Percentiles rank a stretch among this genome's conserved stretches.
Conservation (phyloP, 2,888 invertebrate species). For the Hermaeophaga mercurialis region DNA sequence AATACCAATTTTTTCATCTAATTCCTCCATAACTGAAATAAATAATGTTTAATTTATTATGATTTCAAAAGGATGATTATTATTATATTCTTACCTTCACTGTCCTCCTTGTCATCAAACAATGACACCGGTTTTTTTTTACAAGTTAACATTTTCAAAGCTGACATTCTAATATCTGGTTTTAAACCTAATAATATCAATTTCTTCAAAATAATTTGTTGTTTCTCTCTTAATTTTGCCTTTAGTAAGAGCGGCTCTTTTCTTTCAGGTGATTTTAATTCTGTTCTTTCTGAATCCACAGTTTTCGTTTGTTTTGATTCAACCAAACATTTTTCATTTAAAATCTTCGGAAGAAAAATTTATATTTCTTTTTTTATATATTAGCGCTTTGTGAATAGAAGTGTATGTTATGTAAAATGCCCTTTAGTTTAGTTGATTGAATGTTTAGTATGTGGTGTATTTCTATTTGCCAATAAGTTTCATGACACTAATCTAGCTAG, state of each 20-base stretch:
- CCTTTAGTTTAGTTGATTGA: too few relatives aligned
- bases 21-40: slow-evolving; percentile 39
- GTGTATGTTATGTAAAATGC: too few relatives aligned
- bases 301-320: slow-evolving; percentile 49
- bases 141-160: slow-evolving; percentile 54
- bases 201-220: slow-evolving; percentile 54
- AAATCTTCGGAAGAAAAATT: slow-evolving; percentile 25
- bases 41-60: neutral
- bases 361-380: neutral
- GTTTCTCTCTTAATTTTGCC: slow-evolving; percentile 53
- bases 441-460: too few relatives aligned
- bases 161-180: slow-evolving; percentile 56
- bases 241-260: slow-evolving; percentile 51
- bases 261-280: slow-evolving; percentile 43
- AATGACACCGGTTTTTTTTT: slow-evolving; percentile 53
- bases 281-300: slow-evolving; percentile 49
- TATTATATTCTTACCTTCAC: slow-evolving; percentile 37
- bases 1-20: slow-evolving; percentile 52
- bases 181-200: slow-evolving; percentile 55
- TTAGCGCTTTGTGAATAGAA: neutral
- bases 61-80: too few relatives aligned
- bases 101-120: slow-evolving; percentile 47
- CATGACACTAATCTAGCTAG: too few relatives aligned
- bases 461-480: too few relatives aligned
- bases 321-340: slow-evolving; percentile 41